These are phyloP conservation scores for Metacarcinus magister DNA, from an alignment of 2,888 invertebrate species.

Conservation along the genomic window DNA sequence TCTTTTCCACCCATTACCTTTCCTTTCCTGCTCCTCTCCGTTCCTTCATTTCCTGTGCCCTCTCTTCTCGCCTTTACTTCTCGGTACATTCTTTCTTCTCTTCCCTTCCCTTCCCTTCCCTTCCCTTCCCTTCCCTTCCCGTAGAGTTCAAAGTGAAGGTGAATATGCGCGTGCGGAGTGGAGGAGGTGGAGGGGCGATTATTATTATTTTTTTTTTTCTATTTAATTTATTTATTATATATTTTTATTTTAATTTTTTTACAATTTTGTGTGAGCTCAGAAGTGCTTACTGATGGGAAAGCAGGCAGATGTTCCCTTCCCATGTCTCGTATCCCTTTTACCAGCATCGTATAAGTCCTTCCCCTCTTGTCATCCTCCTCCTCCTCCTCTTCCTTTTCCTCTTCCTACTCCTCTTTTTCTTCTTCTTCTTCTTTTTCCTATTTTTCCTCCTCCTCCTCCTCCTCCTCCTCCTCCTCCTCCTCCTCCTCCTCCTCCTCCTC, in stretches of 20 bases:
- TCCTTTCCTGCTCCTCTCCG: not conserved
- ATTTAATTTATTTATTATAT: not conserved
- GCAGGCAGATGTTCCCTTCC: not conserved
- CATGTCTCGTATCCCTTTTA: not conserved
- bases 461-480: not conserved
- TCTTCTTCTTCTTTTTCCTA: not conserved
- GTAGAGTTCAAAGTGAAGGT: not conserved
- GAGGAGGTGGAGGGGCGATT: not conserved
- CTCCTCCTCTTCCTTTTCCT: not conserved
- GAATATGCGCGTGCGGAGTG: not conserved
- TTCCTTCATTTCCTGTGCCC: not conserved
- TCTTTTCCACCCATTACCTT: not conserved
- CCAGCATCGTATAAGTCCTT: not conserved
- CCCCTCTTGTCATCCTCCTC: not conserved
- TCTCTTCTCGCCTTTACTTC: not conserved
- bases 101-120: not conserved
- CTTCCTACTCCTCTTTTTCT: not conserved
- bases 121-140: not conserved
- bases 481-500: conserved; percentile 31
- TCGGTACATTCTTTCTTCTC: not conserved
- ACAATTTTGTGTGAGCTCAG: not conserved
- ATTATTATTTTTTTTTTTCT: not conserved
- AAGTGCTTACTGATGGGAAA: not conserved
- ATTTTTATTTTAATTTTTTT: not conserved
- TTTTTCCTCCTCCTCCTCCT: not conserved